Percentiles rank a stretch among this genome's conserved stretches.
Conservation (phyloP, 2,113 vertebrate species). For the Ibidorhyncha struthersii region DNA sequence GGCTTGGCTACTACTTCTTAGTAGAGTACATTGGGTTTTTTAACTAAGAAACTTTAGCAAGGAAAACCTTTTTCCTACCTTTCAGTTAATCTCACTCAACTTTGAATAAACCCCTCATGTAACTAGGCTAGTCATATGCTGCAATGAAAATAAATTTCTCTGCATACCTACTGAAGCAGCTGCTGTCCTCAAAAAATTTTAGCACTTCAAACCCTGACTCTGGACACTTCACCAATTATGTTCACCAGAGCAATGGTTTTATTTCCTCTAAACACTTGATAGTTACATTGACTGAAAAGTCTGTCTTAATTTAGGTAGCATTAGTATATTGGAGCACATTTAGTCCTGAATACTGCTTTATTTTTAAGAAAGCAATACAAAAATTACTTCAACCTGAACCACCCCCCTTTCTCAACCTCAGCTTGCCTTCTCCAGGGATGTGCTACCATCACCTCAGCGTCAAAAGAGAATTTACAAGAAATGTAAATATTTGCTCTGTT, state of each 20-base stretch:
- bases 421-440: background rate
- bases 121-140: background rate
- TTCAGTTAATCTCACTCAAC: background rate
- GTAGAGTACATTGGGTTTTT: rapidly evolving
- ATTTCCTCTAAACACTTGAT: background rate
- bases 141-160: background rate
- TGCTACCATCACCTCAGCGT: background rate
- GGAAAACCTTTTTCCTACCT: background rate
- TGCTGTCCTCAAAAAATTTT: background rate
- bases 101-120: background rate
- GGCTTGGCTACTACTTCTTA: background rate
- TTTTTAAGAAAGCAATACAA: background rate
- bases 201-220: background rate
- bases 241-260: background rate
- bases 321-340: background rate
- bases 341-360: background rate
- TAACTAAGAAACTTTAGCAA: background rate
- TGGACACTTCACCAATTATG: background rate
- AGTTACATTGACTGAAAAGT: background rate
- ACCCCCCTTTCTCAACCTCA: background rate
- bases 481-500: slow-evolving; percentile 34
- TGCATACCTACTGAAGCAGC: background rate
- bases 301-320: background rate
- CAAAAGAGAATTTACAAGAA: slow-evolving; percentile 6
- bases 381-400: background rate